Conservation (phyloP, 2,113 vertebrate genomes). For the Labrus mixtus region DNA sequence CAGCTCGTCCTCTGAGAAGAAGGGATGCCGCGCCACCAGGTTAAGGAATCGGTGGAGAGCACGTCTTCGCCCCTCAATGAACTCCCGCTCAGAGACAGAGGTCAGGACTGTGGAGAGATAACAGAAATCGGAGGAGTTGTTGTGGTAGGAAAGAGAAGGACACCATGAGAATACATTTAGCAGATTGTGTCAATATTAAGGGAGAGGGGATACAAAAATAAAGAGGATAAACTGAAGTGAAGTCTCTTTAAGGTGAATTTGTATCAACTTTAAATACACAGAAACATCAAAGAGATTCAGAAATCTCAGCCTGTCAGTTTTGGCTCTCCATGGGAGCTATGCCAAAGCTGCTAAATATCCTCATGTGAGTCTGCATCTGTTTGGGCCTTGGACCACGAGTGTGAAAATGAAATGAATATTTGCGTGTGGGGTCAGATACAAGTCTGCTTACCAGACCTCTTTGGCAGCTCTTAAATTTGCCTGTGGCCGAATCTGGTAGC, state of each 20-base stretch:
- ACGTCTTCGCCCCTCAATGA: constrained; percentile 93
- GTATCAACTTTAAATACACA: background rate
- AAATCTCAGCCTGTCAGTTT: background rate
- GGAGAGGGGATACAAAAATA: too few relatives aligned
- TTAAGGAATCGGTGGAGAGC: constrained; percentile 93
- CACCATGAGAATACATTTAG: background rate
- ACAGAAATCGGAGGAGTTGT: constrained; percentile 2
- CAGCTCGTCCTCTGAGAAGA: constrained; percentile 92
- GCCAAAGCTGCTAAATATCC: background rate
- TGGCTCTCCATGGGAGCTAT: background rate
- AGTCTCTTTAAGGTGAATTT: background rate
- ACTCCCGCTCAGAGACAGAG: constrained; percentile 89
- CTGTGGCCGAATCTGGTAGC: background rate
- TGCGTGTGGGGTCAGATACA: background rate
- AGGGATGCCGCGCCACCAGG: constrained; percentile 93
- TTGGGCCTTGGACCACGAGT: background rate
- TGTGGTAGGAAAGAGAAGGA: background rate
- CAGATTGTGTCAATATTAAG: background rate
- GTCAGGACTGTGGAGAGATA: constrained; percentile 69
- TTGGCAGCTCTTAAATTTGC: background rate
- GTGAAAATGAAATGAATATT: background rate
- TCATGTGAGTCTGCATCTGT: background rate
- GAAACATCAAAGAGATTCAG: background rate
- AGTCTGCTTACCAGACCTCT: background rate
- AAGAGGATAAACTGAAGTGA: background rate